phyloP scores from a whole-genome alignment of 2,113 vertebrate genomes.

The Oxyruncus cristatus region DNA sequence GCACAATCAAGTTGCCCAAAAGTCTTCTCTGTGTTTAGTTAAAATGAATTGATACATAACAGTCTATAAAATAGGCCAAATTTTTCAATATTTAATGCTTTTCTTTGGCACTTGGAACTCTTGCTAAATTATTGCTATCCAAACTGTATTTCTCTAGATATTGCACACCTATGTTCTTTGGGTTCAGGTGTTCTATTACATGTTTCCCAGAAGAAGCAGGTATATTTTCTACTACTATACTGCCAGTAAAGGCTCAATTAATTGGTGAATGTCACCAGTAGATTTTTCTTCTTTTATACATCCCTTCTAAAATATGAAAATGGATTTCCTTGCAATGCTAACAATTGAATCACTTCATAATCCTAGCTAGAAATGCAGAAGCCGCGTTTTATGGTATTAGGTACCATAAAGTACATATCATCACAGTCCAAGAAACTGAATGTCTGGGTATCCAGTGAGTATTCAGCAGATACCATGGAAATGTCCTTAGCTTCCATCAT shows the following conservation, averaged over 20 bases:
- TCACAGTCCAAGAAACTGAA: neutral
- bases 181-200: neutral
- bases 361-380: neutral
- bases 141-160: neutral
- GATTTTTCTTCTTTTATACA: neutral
- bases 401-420: neutral
- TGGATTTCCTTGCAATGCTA: neutral
- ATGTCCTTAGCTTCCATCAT: neutral
- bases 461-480: neutral
- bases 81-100: neutral
- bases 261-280: neutral
- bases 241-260: neutral
- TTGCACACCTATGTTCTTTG: neutral
- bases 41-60: neutral
- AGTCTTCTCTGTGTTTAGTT: neutral
- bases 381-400: neutral
- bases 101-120: neutral
- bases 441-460: neutral
- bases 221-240: neutral
- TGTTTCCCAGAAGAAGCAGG: neutral
- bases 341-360: neutral
- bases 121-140: rapidly evolving
- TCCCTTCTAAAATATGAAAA: neutral
- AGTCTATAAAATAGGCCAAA: neutral
- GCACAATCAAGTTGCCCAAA: neutral